A percentile compares a stretch with the other conserved stretches of the same genome.
Conservation (phyloP, 2,888 invertebrate species). For the Drosophila diplacantha region DNA sequence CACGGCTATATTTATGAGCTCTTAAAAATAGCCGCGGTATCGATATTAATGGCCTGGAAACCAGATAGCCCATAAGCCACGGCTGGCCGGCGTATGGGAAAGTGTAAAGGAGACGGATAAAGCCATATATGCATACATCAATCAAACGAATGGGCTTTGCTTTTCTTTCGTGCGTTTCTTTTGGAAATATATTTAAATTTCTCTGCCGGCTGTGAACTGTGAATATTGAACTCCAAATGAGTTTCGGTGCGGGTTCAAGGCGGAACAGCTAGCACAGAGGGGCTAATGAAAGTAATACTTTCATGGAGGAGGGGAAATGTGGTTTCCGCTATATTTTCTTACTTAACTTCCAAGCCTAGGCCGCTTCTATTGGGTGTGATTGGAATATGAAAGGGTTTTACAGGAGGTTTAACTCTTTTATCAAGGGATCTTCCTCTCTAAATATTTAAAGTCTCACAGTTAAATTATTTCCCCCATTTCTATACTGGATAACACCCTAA, state of each 20-base stretch:
- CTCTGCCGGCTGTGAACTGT: slow-evolving; percentile 4
- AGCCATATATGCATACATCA: slow-evolving; percentile 42
- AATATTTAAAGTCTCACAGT: neutral
- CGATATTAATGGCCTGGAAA: slow-evolving; percentile 44
- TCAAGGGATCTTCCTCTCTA: too few relatives aligned
- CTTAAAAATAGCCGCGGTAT: slow-evolving; percentile 46
- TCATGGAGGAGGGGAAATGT: neutral
- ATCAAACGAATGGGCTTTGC: slow-evolving; percentile 41
- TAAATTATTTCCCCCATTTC: neutral
- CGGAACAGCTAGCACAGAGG: slow-evolving; percentile 5
- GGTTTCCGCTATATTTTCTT: slow-evolving; percentile 7
- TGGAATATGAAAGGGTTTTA: neutral
- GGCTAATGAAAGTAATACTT: slow-evolving; percentile 18
- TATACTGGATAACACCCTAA: neutral
- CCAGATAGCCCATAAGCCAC: slow-evolving; percentile 37
- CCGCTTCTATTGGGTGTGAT: neutral
- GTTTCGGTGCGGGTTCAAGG: slow-evolving; percentile 8
- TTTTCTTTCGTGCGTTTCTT: slow-evolving; percentile 12
- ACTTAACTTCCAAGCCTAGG: neutral
- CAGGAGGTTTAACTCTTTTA: neutral
- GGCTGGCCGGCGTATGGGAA: slow-evolving; percentile 26
- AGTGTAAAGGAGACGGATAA: slow-evolving; percentile 50
- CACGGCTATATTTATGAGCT: slow-evolving; percentile 58
- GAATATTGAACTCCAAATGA: slow-evolving; percentile 23
- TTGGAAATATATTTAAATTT: slow-evolving; percentile 29